Percentiles rank a stretch among this genome's conserved stretches.
Conservation (phyloP, 1,140 invertebrate species). For the Diprion similis region DNA sequence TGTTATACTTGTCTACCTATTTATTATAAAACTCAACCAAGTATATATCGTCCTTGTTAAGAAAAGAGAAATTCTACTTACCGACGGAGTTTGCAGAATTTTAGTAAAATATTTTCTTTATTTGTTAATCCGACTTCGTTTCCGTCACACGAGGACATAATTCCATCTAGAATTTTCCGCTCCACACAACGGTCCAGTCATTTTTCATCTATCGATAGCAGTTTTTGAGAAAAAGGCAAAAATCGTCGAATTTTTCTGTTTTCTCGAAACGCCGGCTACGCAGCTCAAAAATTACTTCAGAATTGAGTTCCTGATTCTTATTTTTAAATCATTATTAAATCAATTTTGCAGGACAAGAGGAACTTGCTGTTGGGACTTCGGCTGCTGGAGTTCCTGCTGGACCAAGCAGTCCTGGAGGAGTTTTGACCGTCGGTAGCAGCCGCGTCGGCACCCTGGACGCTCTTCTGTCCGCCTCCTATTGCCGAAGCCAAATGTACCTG, state of each 20-base stretch:
- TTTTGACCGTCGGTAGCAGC: slow-evolving; percentile 25
- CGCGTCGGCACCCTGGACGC: slow-evolving; percentile 77
- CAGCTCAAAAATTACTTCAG: no score
- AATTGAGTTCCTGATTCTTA: background rate
- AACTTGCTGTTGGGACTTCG: slow-evolving; percentile 50
- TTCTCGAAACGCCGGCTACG: no score
- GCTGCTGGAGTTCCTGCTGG: slow-evolving; percentile 27
- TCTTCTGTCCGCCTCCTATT: slow-evolving; percentile 85
- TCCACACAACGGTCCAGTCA: no score
- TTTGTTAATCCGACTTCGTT: no score
- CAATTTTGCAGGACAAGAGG: slow-evolving; percentile 65
- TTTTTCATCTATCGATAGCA: no score
- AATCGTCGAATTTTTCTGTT: slow-evolving; percentile 18
- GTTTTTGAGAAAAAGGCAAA: no score
- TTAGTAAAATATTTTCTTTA: no score
- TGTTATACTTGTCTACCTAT: background rate
- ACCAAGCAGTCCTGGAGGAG: slow-evolving; percentile 32
- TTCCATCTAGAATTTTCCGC: no score
- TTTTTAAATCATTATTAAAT: slow-evolving; percentile 21
- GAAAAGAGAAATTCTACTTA: no score
- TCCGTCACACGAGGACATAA: no score
- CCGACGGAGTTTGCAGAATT: no score
- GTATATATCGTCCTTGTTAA: background rate
- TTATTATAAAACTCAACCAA: background rate
- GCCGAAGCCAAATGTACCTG: slow-evolving; percentile 89